Evolutionary conservation across 2,888 invertebrate genomes (phyloP).

Genomic region (Ethmia dodecea): DNA sequence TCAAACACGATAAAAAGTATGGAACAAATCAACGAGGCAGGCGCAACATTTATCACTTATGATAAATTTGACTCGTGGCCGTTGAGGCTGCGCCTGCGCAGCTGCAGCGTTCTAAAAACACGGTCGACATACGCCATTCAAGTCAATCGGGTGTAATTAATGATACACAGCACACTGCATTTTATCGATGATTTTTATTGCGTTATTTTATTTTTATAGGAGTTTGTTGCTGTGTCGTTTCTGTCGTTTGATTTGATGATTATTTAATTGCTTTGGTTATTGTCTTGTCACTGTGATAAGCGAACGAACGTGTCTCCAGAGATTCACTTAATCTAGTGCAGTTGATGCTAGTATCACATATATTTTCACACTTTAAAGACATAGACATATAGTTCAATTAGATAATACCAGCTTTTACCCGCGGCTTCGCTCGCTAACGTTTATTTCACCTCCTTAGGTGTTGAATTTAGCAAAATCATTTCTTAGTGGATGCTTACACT

Average conservation of each 20-base stretch:
- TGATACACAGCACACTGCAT: neutral
- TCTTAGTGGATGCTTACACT: too few species aligned
- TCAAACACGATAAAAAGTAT: neutral
- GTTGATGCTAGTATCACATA: too few species aligned
- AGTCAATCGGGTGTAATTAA: slow-evolving; percentile 9
- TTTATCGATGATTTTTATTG: neutral
- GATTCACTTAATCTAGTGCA: neutral
- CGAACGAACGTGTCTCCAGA: neutral
- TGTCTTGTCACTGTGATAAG: neutral
- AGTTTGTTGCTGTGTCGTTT: neutral
- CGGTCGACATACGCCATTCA: slow-evolving; percentile 7
- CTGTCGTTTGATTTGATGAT: too few species aligned
- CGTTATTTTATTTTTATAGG: neutral
- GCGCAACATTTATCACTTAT: slow-evolving; percentile 16
- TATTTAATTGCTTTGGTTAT: too few species aligned
- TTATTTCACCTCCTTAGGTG: too few species aligned
- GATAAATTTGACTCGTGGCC: slow-evolving; percentile 18
- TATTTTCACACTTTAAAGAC: too few species aligned
- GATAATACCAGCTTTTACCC: too few species aligned
- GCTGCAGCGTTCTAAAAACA: slow-evolving; percentile 10
- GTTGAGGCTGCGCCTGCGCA: slow-evolving; percentile 12
- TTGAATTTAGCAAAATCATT: too few species aligned
- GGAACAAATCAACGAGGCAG: neutral
- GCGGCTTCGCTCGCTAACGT: too few species aligned
- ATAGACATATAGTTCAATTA: too few species aligned